These are phyloP conservation scores for Lipophrys pholis DNA, from an alignment of 2,113 vertebrate species.

Conservation along the genomic window DNA sequence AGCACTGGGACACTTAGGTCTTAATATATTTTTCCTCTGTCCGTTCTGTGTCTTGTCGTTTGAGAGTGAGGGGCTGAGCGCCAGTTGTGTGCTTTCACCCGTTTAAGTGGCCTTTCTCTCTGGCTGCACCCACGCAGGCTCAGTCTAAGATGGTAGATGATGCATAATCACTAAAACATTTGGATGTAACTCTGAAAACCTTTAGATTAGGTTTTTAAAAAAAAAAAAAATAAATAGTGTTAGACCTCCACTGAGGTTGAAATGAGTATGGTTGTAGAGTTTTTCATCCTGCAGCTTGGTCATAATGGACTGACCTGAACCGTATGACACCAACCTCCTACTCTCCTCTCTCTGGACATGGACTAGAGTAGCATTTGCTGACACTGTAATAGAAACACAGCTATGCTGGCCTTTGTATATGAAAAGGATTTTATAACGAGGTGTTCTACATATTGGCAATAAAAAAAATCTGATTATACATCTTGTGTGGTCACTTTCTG, in stretches of 20 bases:
- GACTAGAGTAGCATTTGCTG: conserved; percentile 50
- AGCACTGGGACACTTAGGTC: conserved; percentile 32
- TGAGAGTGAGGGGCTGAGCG: conserved; percentile 32
- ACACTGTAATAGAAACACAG: conserved; percentile 50
- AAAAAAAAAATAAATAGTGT: too few species aligned
- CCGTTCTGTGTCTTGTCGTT: conserved; percentile 40
- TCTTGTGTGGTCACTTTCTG: conserved; percentile 23
- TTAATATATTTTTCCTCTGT: conserved; percentile 35
- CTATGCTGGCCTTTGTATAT: conserved; percentile 65
- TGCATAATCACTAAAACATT: conserved; percentile 1
- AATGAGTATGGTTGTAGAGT: conserved; percentile 18
- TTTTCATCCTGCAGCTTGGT: conserved; percentile 31
- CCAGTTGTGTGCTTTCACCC: conserved; percentile 28
- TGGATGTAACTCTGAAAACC: conserved; percentile 7
- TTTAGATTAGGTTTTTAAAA: too few species aligned
- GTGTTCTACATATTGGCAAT: conserved; percentile 77
- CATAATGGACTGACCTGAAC: conserved; percentile 20
- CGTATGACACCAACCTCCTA: background rate
- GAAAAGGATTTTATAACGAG: conserved; percentile 76
- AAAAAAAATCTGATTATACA: conserved; percentile 67
- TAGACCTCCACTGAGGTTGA: conserved; percentile 21
- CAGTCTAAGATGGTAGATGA: conserved; percentile 10
- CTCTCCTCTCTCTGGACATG: conserved; percentile 34
- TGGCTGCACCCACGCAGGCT: conserved; percentile 14
- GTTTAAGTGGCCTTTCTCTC: conserved; percentile 56